Evolutionary conservation across 2,888 invertebrate species (phyloP).

Genomic region (Mimas tiliae): DNA sequence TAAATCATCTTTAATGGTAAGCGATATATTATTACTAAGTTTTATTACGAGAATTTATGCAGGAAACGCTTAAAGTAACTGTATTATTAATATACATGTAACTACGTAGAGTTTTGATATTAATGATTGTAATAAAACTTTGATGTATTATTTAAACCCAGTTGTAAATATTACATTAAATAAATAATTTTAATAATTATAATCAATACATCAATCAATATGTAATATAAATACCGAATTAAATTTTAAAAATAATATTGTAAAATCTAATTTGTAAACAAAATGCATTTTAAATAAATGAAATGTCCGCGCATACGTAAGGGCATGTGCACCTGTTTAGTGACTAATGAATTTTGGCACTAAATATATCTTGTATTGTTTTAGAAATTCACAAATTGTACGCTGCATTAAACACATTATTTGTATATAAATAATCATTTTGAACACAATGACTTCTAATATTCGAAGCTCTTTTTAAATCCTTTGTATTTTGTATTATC

Average conservation of each 20-base stretch:
- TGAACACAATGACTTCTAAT: neutral
- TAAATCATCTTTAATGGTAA: constrained; percentile 1
- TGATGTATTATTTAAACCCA: too few relatives aligned
- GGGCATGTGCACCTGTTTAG: neutral
- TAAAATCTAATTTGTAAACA: neutral
- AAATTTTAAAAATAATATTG: neutral
- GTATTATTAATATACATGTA: neutral
- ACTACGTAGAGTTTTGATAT: too few relatives aligned
- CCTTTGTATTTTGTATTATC: too few relatives aligned
- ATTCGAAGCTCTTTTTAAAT: neutral
- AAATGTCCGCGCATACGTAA: neutral
- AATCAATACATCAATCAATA: too few relatives aligned
- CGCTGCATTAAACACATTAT: neutral
- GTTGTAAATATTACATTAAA: too few relatives aligned
- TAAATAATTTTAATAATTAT: too few relatives aligned
- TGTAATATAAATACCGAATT: too few relatives aligned
- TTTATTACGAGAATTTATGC: neutral
- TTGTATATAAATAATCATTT: neutral
- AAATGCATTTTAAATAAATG: neutral
- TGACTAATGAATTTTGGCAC: constrained; percentile 17
- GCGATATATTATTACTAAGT: constrained; percentile 6
- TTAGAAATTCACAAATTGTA: constrained; percentile 13
- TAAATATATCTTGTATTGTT: constrained; percentile 17
- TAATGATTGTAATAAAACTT: too few relatives aligned
- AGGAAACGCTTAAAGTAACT: neutral